Percentiles rank a stretch among this genome's conserved stretches.
Evolutionary conservation across 2,888 invertebrate genomes (phyloP).

Genomic region (Melanargia galathea): DNA sequence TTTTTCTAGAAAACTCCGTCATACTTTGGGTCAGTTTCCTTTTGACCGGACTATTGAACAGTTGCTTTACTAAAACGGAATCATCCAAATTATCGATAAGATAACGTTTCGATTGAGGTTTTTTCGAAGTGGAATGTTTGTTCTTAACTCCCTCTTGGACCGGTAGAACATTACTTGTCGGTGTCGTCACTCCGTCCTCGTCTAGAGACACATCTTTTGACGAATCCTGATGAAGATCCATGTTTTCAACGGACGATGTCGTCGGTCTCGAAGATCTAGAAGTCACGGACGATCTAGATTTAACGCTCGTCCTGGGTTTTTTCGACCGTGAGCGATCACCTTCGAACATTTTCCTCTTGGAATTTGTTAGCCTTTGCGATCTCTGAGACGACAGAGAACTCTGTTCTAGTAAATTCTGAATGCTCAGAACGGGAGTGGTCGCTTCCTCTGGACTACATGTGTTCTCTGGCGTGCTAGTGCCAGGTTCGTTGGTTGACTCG

Average conservation of each 20-base stretch:
- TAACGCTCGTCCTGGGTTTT: slow-evolving; percentile 39
- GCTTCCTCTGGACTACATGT: slow-evolving; percentile 54
- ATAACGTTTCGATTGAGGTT: slow-evolving; percentile 71
- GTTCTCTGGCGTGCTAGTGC: slow-evolving; percentile 61
- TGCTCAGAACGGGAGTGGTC: slow-evolving; percentile 65
- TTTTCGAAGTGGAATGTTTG: slow-evolving; percentile 75
- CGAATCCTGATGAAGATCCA: slow-evolving; percentile 37
- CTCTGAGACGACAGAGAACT: slow-evolving; percentile 38
- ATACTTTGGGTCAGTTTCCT: slow-evolving; percentile 77
- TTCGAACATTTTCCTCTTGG: slow-evolving; percentile 51
- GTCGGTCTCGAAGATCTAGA: slow-evolving; percentile 39
- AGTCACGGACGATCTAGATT: slow-evolving; percentile 48
- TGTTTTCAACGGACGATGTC: slow-evolving; percentile 42
- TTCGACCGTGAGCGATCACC: background rate
- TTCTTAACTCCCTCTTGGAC: slow-evolving; percentile 69
- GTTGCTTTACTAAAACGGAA: slow-evolving; percentile 69
- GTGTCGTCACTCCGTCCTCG: slow-evolving; percentile 60
- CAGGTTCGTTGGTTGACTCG: slow-evolving; percentile 37
- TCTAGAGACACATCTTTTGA: slow-evolving; percentile 45
- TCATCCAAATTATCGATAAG: slow-evolving; percentile 72
- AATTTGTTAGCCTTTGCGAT: background rate
- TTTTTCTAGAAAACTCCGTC: slow-evolving; percentile 65
- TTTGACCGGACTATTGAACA: slow-evolving; percentile 76
- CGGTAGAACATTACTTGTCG: slow-evolving; percentile 61
- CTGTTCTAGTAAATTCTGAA: slow-evolving; percentile 59